Evolutionary conservation across 2,113 vertebrate species (phyloP).

Genomic region (Helogale parvula): DNA sequence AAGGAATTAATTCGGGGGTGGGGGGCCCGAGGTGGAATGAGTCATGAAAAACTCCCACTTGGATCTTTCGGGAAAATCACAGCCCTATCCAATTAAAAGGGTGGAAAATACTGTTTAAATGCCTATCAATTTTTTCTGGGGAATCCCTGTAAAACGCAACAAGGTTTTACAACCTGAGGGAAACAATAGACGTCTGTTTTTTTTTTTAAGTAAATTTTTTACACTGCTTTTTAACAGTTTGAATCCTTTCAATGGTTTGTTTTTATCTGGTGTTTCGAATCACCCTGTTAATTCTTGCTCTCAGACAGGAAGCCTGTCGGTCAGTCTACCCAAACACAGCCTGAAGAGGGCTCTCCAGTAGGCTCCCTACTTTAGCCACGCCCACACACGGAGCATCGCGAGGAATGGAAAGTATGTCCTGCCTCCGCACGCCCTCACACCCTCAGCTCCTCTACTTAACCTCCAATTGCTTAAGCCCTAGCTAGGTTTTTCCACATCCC

Average conservation of each 20-base stretch:
- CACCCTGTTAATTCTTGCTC: background rate
- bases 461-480: background rate
- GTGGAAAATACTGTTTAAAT: background rate
- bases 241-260: background rate
- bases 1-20: background rate
- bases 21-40: background rate
- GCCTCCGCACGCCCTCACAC: background rate
- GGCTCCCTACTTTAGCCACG: background rate
- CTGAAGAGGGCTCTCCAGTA: background rate
- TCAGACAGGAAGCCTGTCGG: background rate
- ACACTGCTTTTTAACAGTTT: background rate
- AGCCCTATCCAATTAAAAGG: background rate
- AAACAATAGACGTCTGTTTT: background rate
- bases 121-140: conserved; percentile 5
- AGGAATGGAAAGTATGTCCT: background rate
- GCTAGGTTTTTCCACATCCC: background rate
- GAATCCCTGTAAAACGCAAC: conserved; percentile 18
- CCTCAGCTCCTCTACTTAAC: background rate
- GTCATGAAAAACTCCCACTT: background rate
- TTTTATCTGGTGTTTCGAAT: background rate
- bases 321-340: background rate
- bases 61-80: background rate
- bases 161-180: background rate
- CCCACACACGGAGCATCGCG: background rate
- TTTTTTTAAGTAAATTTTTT: background rate